Percentiles rank a stretch among this genome's conserved stretches.
phyloP scores from a whole-genome alignment of 2,888 invertebrate genomes.

The Idaea dimidiata region DNA sequence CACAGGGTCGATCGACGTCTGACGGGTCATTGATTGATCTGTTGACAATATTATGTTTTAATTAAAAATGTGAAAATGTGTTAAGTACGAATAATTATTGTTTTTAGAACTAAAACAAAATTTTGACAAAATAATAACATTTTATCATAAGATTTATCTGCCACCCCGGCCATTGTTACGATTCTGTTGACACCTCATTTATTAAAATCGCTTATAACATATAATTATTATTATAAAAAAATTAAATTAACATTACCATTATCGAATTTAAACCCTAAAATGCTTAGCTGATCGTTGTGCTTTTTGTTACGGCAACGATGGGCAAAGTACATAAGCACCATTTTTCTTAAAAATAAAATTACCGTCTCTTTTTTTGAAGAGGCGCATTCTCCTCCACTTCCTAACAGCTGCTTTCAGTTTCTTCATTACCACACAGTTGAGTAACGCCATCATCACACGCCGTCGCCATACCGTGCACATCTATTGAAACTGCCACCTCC shows the following conservation, averaged over 20 bases:
- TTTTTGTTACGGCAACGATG: no score
- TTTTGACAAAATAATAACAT: no score
- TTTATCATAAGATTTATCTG: no score
- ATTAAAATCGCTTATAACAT: no score
- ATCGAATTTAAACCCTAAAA: neutral
- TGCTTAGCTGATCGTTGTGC: no score
- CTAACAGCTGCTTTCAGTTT: slow-evolving; percentile 70
- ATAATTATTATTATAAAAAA: neutral
- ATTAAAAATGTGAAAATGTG: neutral
- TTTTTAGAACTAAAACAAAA: no score
- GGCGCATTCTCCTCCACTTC: slow-evolving; percentile 77
- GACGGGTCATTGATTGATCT: slow-evolving; percentile 67
- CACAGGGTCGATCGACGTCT: slow-evolving; percentile 65
- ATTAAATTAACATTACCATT: neutral
- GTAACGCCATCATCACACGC: slow-evolving; percentile 46
- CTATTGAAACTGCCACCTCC: slow-evolving; percentile 27
- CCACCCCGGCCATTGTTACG: no score
- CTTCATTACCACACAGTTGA: slow-evolving; percentile 70
- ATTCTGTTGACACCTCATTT: no score
- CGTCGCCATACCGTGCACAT: slow-evolving; percentile 69
- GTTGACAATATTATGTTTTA: slow-evolving; percentile 31
- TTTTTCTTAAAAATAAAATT: slow-evolving; percentile 26
- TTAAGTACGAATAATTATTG: no score
- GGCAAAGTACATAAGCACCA: no score
- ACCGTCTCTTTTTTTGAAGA: slow-evolving; percentile 72